Base-by-base conservation (phyloP, 2,113 vertebrate species). In the Gopherus evgoodei region DNA sequence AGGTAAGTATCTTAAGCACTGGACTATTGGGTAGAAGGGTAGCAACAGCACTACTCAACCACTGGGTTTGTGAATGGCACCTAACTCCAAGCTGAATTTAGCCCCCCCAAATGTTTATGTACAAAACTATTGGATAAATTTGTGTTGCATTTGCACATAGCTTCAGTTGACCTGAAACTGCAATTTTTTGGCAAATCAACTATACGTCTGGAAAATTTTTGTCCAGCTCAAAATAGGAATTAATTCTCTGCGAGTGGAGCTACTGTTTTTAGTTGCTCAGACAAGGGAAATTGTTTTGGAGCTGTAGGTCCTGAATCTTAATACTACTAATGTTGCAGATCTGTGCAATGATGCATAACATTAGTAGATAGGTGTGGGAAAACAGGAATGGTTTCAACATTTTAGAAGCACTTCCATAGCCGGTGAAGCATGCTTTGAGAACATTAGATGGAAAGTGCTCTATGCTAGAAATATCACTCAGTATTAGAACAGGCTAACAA, bases 401-500 rank as follows among this genome's bases (percentile, higher is more conserved):
- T 83, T 81, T 86, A 53, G 65, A 87, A 81, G 75, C 0, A 3
- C 84, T 78, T 84, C 31, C 13, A 50, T 13, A 52, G 59, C 62
- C 57, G 54, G 94, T 81, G 86, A 83, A 87, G 21, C 25, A 87
- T 78, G 87, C 91, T 86, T 0, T 1, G 31, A 38, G 59, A 81
- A 49, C 81, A 57, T 76, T 47, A 44, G 83, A 6, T 90, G 81
- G 86, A 65, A 86, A 95, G 85, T 89, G 86, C 56, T 42, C 42
- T 80, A 1, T 80, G 83, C 94, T 72, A 94, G 76, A 56, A 25
- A 29, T 31, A 50, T 96, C 19, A 65, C 93, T 92, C 75, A 84
- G 95, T 81, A 53, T 83, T 54, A 89, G 87, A 53, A 69, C 31
- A 69, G 65, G 17, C 19, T n/a, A 21, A 69, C 65, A 22, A 22